Conservation (phyloP, 2,797 vertebrate species). For the Anabas testudineus region DNA sequence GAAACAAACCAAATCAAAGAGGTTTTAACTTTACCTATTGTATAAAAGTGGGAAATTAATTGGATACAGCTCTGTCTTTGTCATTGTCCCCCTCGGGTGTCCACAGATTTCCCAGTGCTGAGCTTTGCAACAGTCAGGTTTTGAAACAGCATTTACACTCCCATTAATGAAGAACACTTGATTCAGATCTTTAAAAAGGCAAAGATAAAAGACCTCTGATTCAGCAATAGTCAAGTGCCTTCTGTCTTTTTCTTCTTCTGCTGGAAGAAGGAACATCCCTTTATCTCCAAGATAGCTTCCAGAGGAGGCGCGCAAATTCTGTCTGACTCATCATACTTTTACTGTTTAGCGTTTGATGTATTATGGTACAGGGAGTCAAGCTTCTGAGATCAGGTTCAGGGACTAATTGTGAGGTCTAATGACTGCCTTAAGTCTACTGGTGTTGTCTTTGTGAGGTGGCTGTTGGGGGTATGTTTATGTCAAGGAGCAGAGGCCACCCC, state of each 20-base stretch:
- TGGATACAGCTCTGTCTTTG: slow-evolving; percentile 24
- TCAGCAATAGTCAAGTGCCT: slow-evolving; percentile 64
- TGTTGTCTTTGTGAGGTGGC: slow-evolving; percentile 15
- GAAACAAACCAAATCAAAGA: neutral
- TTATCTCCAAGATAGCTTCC: slow-evolving; percentile 59
- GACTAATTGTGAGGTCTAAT: slow-evolving; percentile 41
- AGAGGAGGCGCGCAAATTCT: slow-evolving; percentile 24
- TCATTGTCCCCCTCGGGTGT: slow-evolving; percentile 30
- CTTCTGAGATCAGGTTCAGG: slow-evolving; percentile 38
- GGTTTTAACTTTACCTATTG: neutral
- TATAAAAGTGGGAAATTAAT: slow-evolving; percentile 23
- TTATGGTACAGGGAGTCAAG: slow-evolving; percentile 20
- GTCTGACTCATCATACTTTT: slow-evolving; percentile 31
- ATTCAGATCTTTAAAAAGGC: slow-evolving; percentile 66
- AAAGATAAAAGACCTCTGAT: slow-evolving; percentile 67
- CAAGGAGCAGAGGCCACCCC: neutral
- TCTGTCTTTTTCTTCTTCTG: slow-evolving; percentile 43
- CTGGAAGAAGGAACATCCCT: slow-evolving; percentile 52
- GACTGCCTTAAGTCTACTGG: slow-evolving; percentile 22
- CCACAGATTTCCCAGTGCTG: slow-evolving; percentile 12
- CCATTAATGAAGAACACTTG: slow-evolving; percentile 57
- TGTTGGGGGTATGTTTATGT: neutral
- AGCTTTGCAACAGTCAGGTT: slow-evolving; percentile 38
- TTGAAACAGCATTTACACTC: slow-evolving; percentile 51
- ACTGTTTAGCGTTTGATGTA: slow-evolving; percentile 29